Evolutionary conservation across 2,888 invertebrate genomes (phyloP), one percentile per base, ranked within the genome.

Genomic region (Itoplectis maculator): DNA sequence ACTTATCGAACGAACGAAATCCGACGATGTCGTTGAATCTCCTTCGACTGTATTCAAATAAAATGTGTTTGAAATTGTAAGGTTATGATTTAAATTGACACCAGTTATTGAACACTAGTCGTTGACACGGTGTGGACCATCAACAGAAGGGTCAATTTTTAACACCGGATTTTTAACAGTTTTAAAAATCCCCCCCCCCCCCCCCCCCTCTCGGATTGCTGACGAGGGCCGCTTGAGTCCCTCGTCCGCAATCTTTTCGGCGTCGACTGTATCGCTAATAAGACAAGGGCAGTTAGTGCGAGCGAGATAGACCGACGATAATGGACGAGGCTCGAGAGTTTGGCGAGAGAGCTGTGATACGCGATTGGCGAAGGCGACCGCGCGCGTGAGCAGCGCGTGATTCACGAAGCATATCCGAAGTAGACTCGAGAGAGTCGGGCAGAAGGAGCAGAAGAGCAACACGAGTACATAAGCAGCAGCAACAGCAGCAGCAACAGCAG

Each of bases 251-350:
- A 88, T 88, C 92, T 92, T 92, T 92, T 90, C 88, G n/a, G 87
- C 89, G 86, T 88, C 88, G 92, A 91, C 91, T 92, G 91, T 92
- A 92, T 92, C 88, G 91, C 92, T 92, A 92, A 92, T 92, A 92
- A 92, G 92, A 90, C 91, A 90, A 91, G 91, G 90, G 90, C 92
- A 91, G 92, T 92, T 91, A 92, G 63, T 72, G 79, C 70, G 69
- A 63, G 73, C 72, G 77, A 80, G 63, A 63, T 63, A 54, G 77
- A 78, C n/a, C n/a, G 79, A 29, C 15, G 35, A 59, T 59, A 59
- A 59, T 35, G 56, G 56, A 59, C 56, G 35, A 54, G 54, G 23
- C 23, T 59, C 42, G 1, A 3, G 35, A 35, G 56, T 35, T 59
- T 77, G 68, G 40, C 29, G 29, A 29, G 29, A 29, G 66, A 49